Percentiles rank a stretch among this genome's conserved stretches.
These are phyloP conservation scores for Podotricha telesiphe DNA, from an alignment of 2,888 invertebrate genomes.

Conservation along the genomic window DNA sequence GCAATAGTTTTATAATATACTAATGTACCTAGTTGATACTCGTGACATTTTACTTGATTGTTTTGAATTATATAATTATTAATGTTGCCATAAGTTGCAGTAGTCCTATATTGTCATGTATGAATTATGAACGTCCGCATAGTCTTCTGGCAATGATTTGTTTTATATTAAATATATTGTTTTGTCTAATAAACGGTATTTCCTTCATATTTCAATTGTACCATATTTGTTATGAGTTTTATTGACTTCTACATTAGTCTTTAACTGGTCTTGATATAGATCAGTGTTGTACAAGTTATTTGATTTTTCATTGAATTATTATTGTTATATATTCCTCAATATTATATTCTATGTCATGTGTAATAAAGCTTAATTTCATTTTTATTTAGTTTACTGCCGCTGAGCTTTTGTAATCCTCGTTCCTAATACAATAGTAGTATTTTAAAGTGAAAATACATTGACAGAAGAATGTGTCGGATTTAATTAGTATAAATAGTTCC, in stretches of 20 bases:
- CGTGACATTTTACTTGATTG: constrained; percentile 31
- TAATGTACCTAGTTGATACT: constrained; percentile 35
- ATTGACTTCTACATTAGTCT: too few species aligned
- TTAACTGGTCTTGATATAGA: too few species aligned
- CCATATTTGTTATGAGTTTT: neutral
- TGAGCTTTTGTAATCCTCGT: too few species aligned
- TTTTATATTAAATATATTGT: too few species aligned
- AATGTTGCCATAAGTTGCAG: constrained; percentile 33
- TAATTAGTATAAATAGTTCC: constrained; percentile 12
- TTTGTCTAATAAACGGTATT: too few species aligned
- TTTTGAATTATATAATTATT: constrained; percentile 31
- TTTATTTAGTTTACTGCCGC: too few species aligned
- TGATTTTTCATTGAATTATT: too few species aligned
- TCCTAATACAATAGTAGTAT: neutral
- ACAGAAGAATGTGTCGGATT: constrained; percentile 17
- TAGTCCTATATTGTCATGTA: constrained; percentile 16
- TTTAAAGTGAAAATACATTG: neutral
- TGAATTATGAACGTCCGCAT: constrained; percentile 1
- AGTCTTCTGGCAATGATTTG: neutral
- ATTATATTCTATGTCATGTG: too few species aligned
- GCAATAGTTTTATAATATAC: constrained; percentile 21
- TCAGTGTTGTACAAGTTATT: too few species aligned
- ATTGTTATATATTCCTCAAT: too few species aligned
- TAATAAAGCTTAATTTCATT: too few species aligned
- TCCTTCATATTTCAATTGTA: too few species aligned